Conservation (phyloP, 1,140 invertebrate species). For the Oryzaephilus surinamensis region DNA sequence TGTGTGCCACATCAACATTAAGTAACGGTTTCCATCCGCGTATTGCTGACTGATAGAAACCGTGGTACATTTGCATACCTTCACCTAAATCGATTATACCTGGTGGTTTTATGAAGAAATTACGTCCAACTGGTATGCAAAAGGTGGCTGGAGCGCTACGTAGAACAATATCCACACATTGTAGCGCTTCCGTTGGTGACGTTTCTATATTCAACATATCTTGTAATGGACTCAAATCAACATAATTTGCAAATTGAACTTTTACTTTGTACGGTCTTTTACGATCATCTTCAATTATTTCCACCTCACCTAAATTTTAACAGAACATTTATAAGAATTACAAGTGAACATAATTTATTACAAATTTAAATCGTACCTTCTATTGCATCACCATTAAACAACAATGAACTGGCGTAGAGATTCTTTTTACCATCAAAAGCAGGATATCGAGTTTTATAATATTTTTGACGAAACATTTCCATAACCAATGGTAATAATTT, state of each 20-base stretch:
- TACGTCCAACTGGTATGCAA: conserved; percentile 36
- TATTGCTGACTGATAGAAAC: conserved; percentile 62
- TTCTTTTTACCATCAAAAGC: conserved; percentile 63
- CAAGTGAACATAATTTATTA: too few species aligned
- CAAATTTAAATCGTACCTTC: conserved; percentile 20
- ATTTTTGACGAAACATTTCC: conserved; percentile 27
- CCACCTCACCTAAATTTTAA: too few species aligned
- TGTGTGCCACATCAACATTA: conserved; percentile 62
- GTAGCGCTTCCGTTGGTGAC: conserved; percentile 54
- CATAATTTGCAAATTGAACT: conserved; percentile 42
- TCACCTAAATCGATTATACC: conserved; percentile 22
- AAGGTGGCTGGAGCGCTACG: conserved; percentile 43
- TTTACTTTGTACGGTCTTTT: conserved; percentile 37
- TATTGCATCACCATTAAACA: conserved; percentile 12
- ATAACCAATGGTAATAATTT: conserved; percentile 30
- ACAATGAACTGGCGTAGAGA: conserved; percentile 40
- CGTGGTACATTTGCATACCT: conserved; percentile 60
- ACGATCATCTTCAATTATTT: too few species aligned
- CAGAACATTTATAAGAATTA: too few species aligned
- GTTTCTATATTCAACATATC: conserved; percentile 9
- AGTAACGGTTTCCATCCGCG: conserved; percentile 59
- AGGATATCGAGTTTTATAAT: conserved; percentile 37
- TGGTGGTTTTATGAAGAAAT: conserved; percentile 33
- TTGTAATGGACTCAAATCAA: conserved; percentile 25
- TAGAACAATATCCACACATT: conserved; percentile 76